Evolutionary conservation across 2,797 vertebrate species (phyloP), one percentile per base, ranked within the genome.

Genomic region (Carduelis carduelis): DNA sequence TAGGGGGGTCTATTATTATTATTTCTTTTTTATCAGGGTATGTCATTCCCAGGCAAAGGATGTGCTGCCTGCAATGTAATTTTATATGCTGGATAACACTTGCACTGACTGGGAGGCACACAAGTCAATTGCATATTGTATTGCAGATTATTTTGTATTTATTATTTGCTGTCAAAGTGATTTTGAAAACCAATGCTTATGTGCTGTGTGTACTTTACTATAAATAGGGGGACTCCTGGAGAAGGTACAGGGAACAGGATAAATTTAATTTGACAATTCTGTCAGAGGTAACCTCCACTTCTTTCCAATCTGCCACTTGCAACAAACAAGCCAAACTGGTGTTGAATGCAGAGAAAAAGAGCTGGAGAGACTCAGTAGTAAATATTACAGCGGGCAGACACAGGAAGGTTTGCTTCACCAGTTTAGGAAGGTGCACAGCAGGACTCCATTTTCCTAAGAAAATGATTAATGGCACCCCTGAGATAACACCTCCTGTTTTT

Each of bases 111-210:
- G 85, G 83, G 86, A 83, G 69, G 68, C 92, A 91, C 93, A 95
- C 91, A 96, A 98, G 97, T 97, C 96, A 97, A 96, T 86, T 91
- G 66, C 87, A 96, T 95, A 97, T 96, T 96, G 95, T 89, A 91
- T 87, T 96, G 83, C 81, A 87, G 86, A 97, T 84, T 95, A 96
- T 95, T 93, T 93, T 94, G 63, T 94, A 89, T 94, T 97, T 97
- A 95, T 95, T 95, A 91, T 96, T 97, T 97, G 83, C 89, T 93
- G 96, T 91, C 94, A 96, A 94, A 76, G 68, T 93, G 92, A 59
- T 97, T 97, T 89, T 96, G 92, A 95, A 97, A 97, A 96, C 86
- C 83, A 95, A 97, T 96, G 89, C 27, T 88, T 96, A 85, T 80
- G 92, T 94, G 90, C 93, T 91, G 69, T 70, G 68, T 92, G 79